phyloP scores from a whole-genome alignment of 2,888 invertebrate genomes.

The Eurytoma adleriae region DNA sequence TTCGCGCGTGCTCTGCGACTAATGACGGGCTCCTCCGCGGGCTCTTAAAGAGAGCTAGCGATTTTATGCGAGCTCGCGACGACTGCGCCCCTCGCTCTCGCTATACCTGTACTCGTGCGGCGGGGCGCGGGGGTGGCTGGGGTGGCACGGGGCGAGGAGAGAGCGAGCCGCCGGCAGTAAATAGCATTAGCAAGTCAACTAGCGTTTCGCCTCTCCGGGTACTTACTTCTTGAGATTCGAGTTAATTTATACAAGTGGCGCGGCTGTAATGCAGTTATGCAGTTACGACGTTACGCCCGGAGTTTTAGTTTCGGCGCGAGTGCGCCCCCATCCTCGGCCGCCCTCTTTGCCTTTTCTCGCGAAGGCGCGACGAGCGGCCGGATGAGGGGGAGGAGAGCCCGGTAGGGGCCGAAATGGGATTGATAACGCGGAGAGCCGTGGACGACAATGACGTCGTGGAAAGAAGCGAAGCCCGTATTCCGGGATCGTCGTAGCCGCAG shows the following conservation, averaged over 20 bases:
- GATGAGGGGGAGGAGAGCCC: neutral
- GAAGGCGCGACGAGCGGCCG: neutral
- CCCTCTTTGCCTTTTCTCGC: constrained; percentile 19
- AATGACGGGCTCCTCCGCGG: constrained; percentile 20
- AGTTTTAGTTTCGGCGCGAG: constrained; percentile 68
- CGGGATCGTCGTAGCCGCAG: neutral
- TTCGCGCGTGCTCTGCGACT: constrained; percentile 15
- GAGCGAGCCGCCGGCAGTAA: constrained; percentile 64
- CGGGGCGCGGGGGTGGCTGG: neutral
- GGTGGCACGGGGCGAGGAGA: neutral
- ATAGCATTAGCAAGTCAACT: constrained; percentile 75
- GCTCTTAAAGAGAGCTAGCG: constrained; percentile 40
- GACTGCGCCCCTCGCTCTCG: constrained; percentile 20
- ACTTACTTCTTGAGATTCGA: constrained; percentile 74
- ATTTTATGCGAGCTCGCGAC: constrained; percentile 29
- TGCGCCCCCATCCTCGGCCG: constrained; percentile 12
- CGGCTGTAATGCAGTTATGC: constrained; percentile 70
- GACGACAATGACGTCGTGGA: constrained; percentile 11
- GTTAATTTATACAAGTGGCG: constrained; percentile 74
- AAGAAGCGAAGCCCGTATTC: neutral
- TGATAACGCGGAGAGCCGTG: neutral
- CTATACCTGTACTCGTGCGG: constrained; percentile 1
- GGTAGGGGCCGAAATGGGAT: neutral
- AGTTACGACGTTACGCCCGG: constrained; percentile 68
- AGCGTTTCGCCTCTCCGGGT: constrained; percentile 66